phyloP scores from a whole-genome alignment of 2,888 invertebrate genomes.

The Mactromeris polynyma region DNA sequence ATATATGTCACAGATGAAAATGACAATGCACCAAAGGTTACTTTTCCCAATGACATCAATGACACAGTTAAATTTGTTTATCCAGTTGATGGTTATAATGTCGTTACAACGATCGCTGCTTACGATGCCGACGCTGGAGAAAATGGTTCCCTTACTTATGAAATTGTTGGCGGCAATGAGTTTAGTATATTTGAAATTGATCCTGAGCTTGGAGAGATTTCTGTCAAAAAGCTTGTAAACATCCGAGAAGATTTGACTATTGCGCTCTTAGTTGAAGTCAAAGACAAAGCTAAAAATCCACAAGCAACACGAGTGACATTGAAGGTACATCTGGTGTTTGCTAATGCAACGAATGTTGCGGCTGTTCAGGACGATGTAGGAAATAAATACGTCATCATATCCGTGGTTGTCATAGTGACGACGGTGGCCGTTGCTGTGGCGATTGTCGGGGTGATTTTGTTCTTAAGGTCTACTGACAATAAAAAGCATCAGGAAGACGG shows the following conservation, averaged over 20 bases:
- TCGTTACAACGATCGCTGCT: constrained; percentile 62
- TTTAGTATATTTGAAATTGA: constrained; percentile 65
- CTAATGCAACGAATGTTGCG: constrained; percentile 46
- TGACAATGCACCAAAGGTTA: constrained; percentile 79
- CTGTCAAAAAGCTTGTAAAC: constrained; percentile 55
- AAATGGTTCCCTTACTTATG: constrained; percentile 58
- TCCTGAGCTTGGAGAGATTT: constrained; percentile 58
- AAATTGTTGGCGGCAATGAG: constrained; percentile 60
- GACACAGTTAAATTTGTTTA: constrained; percentile 71
- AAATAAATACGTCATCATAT: constrained; percentile 74
- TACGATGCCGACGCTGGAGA: constrained; percentile 66
- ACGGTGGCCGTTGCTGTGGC: constrained; percentile 72
- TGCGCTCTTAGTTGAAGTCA: constrained; percentile 45
- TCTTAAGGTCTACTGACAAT: constrained; percentile 68
- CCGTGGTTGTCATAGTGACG: constrained; percentile 74
- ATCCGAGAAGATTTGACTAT: constrained; percentile 48
- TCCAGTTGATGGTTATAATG: constrained; percentile 58
- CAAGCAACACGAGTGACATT: constrained; percentile 39
- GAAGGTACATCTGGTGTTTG: constrained; percentile 57
- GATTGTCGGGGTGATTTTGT: constrained; percentile 70
- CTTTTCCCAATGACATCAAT: constrained; percentile 78
- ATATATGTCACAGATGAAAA: constrained; percentile 78
- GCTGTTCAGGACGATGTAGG: constrained; percentile 18
- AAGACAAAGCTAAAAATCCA: constrained; percentile 51
- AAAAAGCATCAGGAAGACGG: constrained; percentile 67